Evolutionary conservation across 1,140 invertebrate genomes (phyloP).

Genomic region (Paralvinella palmiformis): DNA sequence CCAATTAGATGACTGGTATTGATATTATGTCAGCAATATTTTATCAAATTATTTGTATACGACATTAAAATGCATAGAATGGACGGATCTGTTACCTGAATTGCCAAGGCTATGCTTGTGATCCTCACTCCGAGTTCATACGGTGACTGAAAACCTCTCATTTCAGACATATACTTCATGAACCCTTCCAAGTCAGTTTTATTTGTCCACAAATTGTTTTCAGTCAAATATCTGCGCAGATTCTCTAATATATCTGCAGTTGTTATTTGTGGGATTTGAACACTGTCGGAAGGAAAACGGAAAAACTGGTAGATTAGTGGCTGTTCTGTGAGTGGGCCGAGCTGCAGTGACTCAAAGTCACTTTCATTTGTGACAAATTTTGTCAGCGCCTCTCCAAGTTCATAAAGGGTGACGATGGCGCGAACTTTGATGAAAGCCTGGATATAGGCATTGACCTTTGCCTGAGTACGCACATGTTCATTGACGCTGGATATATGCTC

Average conservation of each 20-base stretch:
- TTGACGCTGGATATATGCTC: background rate
- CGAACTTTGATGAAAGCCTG: conserved; percentile 35
- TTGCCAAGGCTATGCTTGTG: conserved; percentile 37
- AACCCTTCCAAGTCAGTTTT: conserved; percentile 36
- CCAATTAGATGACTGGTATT: no score
- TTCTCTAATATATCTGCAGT: conserved; percentile 38
- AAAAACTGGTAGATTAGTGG: conserved; percentile 40
- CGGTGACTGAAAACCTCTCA: conserved; percentile 29
- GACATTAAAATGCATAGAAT: no score
- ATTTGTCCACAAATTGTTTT: conserved; percentile 31
- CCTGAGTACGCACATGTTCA: conserved; percentile 26
- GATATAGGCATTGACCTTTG: conserved; percentile 40
- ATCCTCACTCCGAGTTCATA: conserved; percentile 42
- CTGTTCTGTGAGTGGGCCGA: conserved; percentile 39
- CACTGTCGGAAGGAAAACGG: conserved; percentile 35
- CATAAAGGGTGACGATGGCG: conserved; percentile 37
- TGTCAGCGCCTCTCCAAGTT: conserved; percentile 29
- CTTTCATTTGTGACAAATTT: conserved; percentile 31
- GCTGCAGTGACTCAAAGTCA: conserved; percentile 32
- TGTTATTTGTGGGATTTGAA: conserved; percentile 39
- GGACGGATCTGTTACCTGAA: no score
- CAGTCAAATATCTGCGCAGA: conserved; percentile 31
- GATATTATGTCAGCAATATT: no score
- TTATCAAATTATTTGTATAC: no score
- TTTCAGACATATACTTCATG: conserved; percentile 36